Base-by-base conservation (phyloP, 2,797 vertebrate species). In the Periophthalmus magnuspinnatus region DNA sequence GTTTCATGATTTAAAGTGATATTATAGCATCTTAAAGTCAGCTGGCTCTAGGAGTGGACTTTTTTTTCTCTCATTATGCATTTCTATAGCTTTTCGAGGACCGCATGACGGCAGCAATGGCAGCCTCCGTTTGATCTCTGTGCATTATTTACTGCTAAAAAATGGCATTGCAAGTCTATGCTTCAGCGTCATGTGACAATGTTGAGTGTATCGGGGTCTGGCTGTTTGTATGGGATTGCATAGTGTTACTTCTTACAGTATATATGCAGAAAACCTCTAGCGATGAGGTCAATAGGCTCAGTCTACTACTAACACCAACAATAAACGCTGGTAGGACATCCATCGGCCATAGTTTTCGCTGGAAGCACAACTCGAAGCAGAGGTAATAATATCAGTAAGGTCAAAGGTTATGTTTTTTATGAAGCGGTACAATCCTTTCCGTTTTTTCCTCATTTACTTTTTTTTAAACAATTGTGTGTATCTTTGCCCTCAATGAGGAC, bases 401-500 rank as follows among this genome's bases (percentile, higher is more conserved):
- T 60, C 85, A 84, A 66, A 80, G 76, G 75, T 88, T 73, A 72
- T 77, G 74, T 81, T 70, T 86, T 85, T 62, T 58, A 74, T 83
- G 71, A 76, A 74, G 72, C 66, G 45, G 81, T 80, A 76, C 62
- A 76, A 77, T 79, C 82, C 83, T 73, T 86, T 90, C 73, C 71
- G n/a, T 72, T 85, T 65, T 80, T 86, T 82, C 84, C 73, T 84
- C 78, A 80, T 75, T 77, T 66, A 78, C 68, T 84, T 80, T 84
- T 86, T 84, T 88, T 86, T 19, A 17, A 86, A 87, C 77, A 84
- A 89, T 90, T 56, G 72, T 89, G 90, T 92, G 93, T 94, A 95
- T 94, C 94, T 94, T 92, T 98, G 93, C 95, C 95, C 96, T 97
- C 97, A 97, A 90, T 97, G 96, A 98, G 96, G 96, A 97, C 94